A percentile compares a stretch with the other conserved stretches of the same genome.
Conservation (phyloP, 2,797 vertebrate species). For the Poeciliopsis presidionis region DNA sequence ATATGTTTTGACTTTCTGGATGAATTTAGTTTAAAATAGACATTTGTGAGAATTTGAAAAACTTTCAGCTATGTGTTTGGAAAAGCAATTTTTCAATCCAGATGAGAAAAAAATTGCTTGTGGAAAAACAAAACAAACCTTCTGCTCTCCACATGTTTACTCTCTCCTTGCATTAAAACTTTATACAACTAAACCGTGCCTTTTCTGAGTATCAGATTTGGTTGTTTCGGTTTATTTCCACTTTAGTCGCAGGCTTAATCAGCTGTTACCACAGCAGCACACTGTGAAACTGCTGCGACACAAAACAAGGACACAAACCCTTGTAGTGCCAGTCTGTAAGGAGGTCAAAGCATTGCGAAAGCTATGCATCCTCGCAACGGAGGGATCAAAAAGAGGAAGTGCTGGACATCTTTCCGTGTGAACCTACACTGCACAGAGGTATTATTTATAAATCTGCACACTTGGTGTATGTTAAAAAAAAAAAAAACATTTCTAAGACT, state of each 20-base stretch:
- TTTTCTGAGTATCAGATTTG: neutral
- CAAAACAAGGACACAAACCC: constrained; percentile 4
- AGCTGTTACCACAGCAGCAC: neutral
- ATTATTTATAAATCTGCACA: neutral
- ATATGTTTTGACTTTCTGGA: neutral
- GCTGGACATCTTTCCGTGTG: neutral
- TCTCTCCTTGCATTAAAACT: neutral
- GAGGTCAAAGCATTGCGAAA: neutral
- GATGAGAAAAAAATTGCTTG: neutral
- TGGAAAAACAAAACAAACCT: neutral
- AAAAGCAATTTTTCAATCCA: neutral
- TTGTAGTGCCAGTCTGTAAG: neutral
- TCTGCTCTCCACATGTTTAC: neutral
- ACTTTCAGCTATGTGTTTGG: neutral
- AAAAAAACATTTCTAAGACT: neutral
- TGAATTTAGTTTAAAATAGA: neutral
- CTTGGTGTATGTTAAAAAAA: neutral
- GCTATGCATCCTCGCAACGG: neutral
- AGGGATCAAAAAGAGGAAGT: neutral
- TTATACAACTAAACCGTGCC: neutral
- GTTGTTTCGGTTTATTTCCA: neutral
- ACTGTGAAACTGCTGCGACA: neutral
- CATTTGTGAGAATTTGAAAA: neutral
- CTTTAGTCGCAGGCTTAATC: neutral
- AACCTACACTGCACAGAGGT: neutral